Base-by-base conservation (phyloP, 2,113 vertebrate species). In the Calidris pygmaea region DNA sequence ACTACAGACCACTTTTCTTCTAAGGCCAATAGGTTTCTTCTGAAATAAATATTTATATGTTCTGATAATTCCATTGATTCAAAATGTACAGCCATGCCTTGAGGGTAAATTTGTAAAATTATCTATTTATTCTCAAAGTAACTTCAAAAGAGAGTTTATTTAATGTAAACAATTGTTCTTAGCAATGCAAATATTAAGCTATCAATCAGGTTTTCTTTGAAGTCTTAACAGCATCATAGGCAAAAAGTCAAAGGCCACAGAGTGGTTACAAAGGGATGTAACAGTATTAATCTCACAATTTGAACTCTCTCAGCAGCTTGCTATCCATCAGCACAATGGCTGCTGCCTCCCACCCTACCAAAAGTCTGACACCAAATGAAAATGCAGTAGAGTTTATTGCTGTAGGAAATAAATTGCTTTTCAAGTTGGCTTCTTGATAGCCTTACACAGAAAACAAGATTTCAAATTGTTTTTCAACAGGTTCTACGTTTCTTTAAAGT, bases 1-100 rank as follows among this genome's bases (percentile, higher is more conserved):
- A 48, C 22, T 78, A 55, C 52, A 59, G 26, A 43, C 4, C 59
- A n/a, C 41, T 23, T 90, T 71, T 50, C 82, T 91, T 71, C 41
- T 76, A 87, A 87, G 37, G 47, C 30, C 12, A 91, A 39, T 37
- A 93, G 30, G 50, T 70, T 89, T 47, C 14, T 85, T 89, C 34
- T 35, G 58, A 77, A 94, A 87, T 66, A 85, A 93, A 58, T 90
- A 79, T 70, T 93, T 89, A 56, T 91, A 92, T 90, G 20, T 63
- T 50, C 48, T 55, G 23, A 43, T 74, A 89, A 74, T 81, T 50
- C 20, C 48, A 45, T 35, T 80, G 52, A 62, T 74, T 66, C 29
- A 77, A 74, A 62, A 84, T 60, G 53, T 41, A 81, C 66, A 92
- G 26, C 5, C 35, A 39, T 78, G 85, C 3, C 41, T 87, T 37